A percentile compares a stretch with the other conserved stretches of the same genome.
Evolutionary conservation across 1,140 invertebrate genomes (phyloP).

Genomic region (Eriocheir sinensis): DNA sequence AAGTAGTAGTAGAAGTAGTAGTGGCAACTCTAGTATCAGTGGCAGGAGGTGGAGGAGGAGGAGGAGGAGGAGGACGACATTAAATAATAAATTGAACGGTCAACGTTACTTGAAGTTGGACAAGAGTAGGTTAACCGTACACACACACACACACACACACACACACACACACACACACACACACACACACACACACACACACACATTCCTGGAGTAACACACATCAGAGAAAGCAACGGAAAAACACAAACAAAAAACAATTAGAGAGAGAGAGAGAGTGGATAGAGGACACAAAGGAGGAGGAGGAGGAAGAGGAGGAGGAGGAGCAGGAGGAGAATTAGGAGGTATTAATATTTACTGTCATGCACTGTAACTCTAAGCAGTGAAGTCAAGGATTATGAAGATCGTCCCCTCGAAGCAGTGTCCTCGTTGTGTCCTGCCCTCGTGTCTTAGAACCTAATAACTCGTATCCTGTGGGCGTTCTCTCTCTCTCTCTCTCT

Average conservation of each 20-base stretch:
- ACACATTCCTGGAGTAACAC: background rate
- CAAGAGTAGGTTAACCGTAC: background rate
- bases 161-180: background rate
- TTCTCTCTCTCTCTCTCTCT: slow-evolving; percentile 23
- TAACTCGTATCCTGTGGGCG: background rate
- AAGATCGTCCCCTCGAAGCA: background rate
- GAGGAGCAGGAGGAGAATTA: background rate
- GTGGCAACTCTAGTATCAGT: too few relatives aligned
- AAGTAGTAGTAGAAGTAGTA: background rate
- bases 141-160: slow-evolving; percentile 5
- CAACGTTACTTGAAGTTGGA: background rate
- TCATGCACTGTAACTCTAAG: background rate
- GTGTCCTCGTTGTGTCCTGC: background rate
- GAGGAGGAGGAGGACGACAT: background rate
- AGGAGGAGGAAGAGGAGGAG: background rate
- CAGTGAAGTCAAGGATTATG: background rate
- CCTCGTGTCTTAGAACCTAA: background rate
- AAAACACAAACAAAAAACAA: background rate
- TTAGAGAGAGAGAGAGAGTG: background rate
- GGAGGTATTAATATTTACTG: background rate
- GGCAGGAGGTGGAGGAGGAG: background rate
- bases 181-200: too few relatives aligned
- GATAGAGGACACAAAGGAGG: background rate
- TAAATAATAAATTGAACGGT: background rate
- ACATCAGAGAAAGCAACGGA: background rate